A percentile compares a stretch with the other conserved stretches of the same genome.
phyloP scores from a whole-genome alignment of 37 sponge, comb jelly and placozoan genomes.

The Axinella damicornis region DNA sequence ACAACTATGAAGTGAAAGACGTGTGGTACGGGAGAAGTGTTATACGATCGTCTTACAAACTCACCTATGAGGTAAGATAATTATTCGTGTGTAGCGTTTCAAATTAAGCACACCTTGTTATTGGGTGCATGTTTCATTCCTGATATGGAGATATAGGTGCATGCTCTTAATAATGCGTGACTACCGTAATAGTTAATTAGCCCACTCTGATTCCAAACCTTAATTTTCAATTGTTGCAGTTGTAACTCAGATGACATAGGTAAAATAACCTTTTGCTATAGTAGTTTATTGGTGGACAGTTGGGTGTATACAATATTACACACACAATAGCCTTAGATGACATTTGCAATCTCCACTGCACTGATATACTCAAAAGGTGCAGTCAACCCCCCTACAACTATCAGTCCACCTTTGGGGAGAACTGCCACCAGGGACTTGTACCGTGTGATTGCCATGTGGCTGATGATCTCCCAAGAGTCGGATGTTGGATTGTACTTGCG shows the following conservation, averaged over 20 bases:
- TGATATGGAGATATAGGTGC: too few species aligned
- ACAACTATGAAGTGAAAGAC: constrained; percentile 35
- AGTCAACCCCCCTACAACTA: background rate
- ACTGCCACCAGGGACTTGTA: background rate
- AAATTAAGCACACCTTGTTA: too few species aligned
- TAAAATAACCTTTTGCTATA: too few species aligned
- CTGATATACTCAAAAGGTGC: background rate
- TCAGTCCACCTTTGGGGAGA: background rate
- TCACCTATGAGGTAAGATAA: constrained; percentile 73
- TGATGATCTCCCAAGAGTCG: constrained; percentile 9
- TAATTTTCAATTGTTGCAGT: too few species aligned
- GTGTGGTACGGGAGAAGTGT: constrained; percentile 85
- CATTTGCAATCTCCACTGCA: background rate
- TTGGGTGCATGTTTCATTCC: too few species aligned
- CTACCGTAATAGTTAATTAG: too few species aligned
- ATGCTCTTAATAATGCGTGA: too few species aligned
- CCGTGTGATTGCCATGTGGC: background rate
- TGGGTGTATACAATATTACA: too few species aligned
- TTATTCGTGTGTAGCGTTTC: background rate
- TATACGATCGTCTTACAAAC: constrained; percentile 77
- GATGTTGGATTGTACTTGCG: background rate
- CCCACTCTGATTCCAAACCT: too few species aligned
- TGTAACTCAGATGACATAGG: too few species aligned
- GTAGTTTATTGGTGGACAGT: too few species aligned
- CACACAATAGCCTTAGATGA: too few species aligned